Percentiles rank a stretch among this genome's conserved stretches.
These are phyloP conservation scores for Pocillopora grandis DNA, from an alignment of 92 coral and sea anemone genomes.

Conservation along the genomic window DNA sequence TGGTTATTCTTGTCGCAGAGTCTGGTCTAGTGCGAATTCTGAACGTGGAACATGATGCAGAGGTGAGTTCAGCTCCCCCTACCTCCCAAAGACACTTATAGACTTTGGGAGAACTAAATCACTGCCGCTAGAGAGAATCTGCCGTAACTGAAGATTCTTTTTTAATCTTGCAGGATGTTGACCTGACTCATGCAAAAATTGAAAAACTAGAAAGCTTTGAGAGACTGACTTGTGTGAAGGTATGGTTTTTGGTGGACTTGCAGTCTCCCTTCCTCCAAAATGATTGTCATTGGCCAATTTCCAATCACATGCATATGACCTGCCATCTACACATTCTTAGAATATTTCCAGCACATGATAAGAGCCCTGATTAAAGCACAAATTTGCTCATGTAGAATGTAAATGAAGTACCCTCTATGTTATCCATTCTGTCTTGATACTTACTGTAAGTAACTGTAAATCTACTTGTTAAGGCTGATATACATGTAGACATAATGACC, in stretches of 20 bases:
- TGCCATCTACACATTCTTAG: no score
- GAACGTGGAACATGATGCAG: constrained; percentile 57
- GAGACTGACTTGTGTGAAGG: constrained; percentile 77
- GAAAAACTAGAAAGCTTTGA: constrained; percentile 89
- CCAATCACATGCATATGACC: no score
- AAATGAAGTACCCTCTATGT: no score
- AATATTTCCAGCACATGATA: no score
- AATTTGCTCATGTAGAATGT: no score
- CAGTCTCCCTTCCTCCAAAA: no score
- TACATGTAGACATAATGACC: background rate
- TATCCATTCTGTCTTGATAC: no score
- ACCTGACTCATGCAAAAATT: constrained; percentile 89
- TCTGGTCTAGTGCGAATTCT: constrained; percentile 43
- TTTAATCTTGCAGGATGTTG: constrained; percentile 72
- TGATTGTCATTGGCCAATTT: no score
- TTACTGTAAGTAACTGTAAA: no score
- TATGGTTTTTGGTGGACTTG: constrained; percentile 4
- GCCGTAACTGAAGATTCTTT: background rate
- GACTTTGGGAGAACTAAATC: background rate
- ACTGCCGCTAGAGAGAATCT: background rate
- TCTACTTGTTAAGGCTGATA: background rate
- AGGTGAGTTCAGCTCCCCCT: constrained; percentile 33
- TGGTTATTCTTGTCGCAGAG: constrained; percentile 23
- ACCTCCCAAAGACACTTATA: background rate
- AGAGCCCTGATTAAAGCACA: no score